phyloP scores from a whole-genome alignment of 92 coral and sea anemone species.

The Micromussa lordhowensis region DNA sequence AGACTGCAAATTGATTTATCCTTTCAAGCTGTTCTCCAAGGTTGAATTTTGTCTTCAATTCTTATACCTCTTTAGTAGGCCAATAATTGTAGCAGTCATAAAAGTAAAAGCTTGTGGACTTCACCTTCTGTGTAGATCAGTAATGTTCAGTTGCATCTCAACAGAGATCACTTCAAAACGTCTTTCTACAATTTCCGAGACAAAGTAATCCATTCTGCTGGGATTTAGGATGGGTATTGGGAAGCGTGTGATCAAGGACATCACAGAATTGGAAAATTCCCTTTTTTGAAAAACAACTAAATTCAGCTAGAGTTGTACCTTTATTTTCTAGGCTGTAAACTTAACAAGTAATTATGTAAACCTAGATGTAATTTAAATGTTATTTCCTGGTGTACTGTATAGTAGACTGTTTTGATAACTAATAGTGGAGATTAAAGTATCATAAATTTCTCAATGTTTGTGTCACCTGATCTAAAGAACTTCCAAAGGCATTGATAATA shows the following conservation, averaged over 20 bases:
- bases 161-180: too few species aligned
- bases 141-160: not conserved
- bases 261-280: not conserved
- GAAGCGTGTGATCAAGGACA: not conserved
- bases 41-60: too few species aligned
- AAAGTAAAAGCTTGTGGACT: not conserved
- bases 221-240: not conserved
- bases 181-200: too few species aligned
- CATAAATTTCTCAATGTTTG: not conserved
- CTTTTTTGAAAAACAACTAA: too few species aligned
- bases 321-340: not conserved
- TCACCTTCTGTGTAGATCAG: not conserved
- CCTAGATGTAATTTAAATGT: not conserved
- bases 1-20: too few species aligned
- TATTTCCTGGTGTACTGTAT: not conserved
- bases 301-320: not conserved
- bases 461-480: not conserved
- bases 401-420: not conserved
- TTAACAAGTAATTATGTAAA: not conserved
- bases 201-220: not conserved
- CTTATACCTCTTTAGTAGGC: too few species aligned
- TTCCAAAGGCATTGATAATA: not conserved
- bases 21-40: too few species aligned
- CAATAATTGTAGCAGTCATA: too few species aligned
- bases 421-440: not conserved